Conservation (phyloP, 2,888 invertebrate species). For the Metacarcinus magister region DNA sequence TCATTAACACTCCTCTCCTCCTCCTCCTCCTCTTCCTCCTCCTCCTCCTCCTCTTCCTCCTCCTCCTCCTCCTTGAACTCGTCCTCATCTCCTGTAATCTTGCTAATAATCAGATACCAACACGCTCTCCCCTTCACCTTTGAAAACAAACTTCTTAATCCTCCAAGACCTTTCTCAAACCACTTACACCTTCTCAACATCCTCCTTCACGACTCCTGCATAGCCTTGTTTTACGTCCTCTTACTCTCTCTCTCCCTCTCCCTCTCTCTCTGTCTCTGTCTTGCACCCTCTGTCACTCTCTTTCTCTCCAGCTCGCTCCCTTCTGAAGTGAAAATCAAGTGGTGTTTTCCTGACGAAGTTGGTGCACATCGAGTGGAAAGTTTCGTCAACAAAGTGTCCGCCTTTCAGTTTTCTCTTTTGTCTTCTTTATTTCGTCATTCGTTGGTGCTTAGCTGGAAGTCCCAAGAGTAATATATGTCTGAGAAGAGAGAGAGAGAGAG, state of each 20-base stretch:
- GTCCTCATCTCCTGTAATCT: not conserved
- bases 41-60: too few species aligned
- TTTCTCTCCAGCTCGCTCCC: not conserved
- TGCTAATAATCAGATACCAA: not conserved
- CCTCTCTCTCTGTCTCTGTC: not conserved
- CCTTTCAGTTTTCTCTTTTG: not conserved
- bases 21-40: not conserved
- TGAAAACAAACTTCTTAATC: not conserved
- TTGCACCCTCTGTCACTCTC: not conserved
- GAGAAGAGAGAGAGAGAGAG: not conserved
- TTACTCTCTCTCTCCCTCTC: not conserved
- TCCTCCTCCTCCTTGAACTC: not conserved
- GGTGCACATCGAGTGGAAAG: not conserved
- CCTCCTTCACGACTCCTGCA: not conserved
- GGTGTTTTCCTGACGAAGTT: constrained; percentile 1
- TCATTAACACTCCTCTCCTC: not conserved
- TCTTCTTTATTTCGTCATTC: too few species aligned
- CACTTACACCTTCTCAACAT: not conserved
- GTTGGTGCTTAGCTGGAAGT: too few species aligned
- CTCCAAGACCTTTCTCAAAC: not conserved
- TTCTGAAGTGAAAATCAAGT: not conserved
- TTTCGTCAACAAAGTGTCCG: not conserved
- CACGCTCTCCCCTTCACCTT: not conserved
- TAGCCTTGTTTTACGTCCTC: not conserved
- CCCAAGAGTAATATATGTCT: not conserved